phyloP scores from a whole-genome alignment of 2,888 invertebrate species.

The Oligia strigilis region DNA sequence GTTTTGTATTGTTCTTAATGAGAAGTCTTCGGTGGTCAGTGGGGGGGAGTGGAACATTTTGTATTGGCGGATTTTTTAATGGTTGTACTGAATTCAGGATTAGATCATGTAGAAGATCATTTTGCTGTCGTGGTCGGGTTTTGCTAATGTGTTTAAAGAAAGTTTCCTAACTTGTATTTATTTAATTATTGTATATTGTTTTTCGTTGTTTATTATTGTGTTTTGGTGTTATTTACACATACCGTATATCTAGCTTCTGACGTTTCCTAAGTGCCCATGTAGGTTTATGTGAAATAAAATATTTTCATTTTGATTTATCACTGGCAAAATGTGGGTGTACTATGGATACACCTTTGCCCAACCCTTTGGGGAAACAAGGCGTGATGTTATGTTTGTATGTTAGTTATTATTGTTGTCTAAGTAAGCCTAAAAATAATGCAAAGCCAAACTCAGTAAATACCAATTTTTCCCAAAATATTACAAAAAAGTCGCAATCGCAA shows the following conservation, averaged over 20 bases:
- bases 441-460: background rate
- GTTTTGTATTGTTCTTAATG: conserved; percentile 38
- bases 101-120: background rate
- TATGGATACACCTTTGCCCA: background rate
- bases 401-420: background rate
- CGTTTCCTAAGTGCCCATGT: no score
- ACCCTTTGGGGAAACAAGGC: no score
- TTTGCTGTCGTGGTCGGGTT: background rate
- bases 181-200: no score
- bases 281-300: no score
- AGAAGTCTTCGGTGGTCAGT: conserved; percentile 21
- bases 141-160: background rate
- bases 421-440: background rate
- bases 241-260: no score
- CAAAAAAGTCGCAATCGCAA: conserved; percentile 3
- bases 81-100: background rate
- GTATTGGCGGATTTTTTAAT: background rate
- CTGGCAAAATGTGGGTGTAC: background rate
- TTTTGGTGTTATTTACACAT: background rate
- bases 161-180: background rate
- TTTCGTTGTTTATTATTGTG: background rate
- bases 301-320: no score
- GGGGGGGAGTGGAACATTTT: background rate
- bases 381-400: no score
- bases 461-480: background rate